These are phyloP conservation scores for Pedetes capensis DNA, from an alignment of 2,113 vertebrate genomes.

Conservation along the genomic window DNA sequence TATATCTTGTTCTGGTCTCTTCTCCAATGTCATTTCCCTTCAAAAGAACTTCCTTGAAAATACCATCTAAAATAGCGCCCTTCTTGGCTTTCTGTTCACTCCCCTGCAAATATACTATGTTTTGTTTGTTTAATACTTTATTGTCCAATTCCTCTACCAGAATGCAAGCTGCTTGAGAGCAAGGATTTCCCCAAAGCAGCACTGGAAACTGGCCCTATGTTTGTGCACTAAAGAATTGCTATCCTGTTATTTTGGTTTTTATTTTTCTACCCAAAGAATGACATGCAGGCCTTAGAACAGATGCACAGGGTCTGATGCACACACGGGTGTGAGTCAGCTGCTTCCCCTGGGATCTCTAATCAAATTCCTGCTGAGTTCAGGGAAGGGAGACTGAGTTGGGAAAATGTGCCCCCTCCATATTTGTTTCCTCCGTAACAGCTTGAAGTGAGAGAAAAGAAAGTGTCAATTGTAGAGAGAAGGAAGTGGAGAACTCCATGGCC, in stretches of 20 bases:
- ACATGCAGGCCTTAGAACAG: neutral
- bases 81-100: neutral
- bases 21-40: slow-evolving; percentile 23
- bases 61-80: neutral
- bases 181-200: neutral
- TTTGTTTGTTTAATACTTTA: neutral
- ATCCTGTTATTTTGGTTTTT: neutral
- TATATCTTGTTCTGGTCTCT: slow-evolving; percentile 5
- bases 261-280: neutral
- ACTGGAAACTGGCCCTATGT: rapidly evolving
- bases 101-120: neutral
- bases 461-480: slow-evolving; percentile 14
- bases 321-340: neutral
- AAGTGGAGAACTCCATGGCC: neutral
- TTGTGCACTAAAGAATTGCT: neutral
- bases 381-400: neutral
- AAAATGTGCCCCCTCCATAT: neutral
- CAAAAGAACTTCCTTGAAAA: slow-evolving; percentile 10
- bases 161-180: neutral
- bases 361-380: slow-evolving; percentile 7
- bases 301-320: neutral
- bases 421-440: slow-evolving; percentile 46
- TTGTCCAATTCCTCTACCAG: neutral
- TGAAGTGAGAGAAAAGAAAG: slow-evolving; percentile 25
- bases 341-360: neutral